Evolutionary conservation across 30 jellyfish, hydroid and myxozoan genomes (phyloP), one percentile per base, ranked within the genome.

Genomic region (Aurelia coerulea): DNA sequence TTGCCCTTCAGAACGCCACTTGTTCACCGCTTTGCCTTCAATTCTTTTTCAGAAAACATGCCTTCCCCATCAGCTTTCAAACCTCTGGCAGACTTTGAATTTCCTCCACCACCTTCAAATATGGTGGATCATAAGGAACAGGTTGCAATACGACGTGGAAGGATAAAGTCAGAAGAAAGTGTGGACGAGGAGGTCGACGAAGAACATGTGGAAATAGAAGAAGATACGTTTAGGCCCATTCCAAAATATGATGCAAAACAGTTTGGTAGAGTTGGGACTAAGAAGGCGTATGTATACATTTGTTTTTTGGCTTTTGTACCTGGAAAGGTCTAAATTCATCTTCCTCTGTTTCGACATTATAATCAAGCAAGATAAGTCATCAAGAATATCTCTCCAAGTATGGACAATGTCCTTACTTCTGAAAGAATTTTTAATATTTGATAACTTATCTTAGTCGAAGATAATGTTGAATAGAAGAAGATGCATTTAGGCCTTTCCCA

Each of bases 251-350:
- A 87, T 23, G 51, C 75, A 51, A 87, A 76, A 52, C 67, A 49
- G 70, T 76, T 87, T 76, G 96, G 96, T 1, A 54, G 96, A 58
- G 84, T 76, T 49, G 96, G 96, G 59, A 87, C 96, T 4, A 87
- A 76, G 54, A 87, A 87, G 59, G 96, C 96, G 96, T 87, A 54
- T 1, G 90, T 87, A 15, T 9, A 9, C 42, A 4, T 29, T 8
- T 4, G 8, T 39, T 39, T 0, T 1, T 5, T 46, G 56, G 56
- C 15, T 46, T 46, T 46, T 46, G 56, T 46, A 7, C 8, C 15
- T 46, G 56, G 29, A 23, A 23, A 23, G 29, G 29, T 23, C 29
- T 23, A 23, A 23, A 23, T 23, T 23, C 29, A 23, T 23, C 29
- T 23, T 23, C 29, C 0, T 23, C 29, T 23, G 29, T 23, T 23